Conservation (phyloP, 1,140 invertebrate genomes). For the Delia radicum region DNA sequence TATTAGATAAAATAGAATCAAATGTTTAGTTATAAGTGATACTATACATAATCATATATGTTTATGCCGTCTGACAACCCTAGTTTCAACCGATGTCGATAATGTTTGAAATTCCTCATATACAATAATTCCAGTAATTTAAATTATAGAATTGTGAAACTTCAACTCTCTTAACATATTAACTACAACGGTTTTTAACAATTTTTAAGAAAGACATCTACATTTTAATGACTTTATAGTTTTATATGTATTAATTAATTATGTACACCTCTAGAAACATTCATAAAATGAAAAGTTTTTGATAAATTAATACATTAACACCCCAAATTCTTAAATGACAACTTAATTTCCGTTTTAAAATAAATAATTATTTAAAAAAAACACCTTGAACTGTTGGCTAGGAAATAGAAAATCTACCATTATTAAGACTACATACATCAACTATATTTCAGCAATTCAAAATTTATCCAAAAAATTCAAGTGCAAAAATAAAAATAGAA, state of each 20-base stretch:
- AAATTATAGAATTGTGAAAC: too few relatives aligned
- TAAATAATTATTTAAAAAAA: slow-evolving; percentile 16
- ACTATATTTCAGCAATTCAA: background rate
- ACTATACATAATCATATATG: too few relatives aligned
- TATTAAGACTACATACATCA: too few relatives aligned
- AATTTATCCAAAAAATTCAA: background rate
- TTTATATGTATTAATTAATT: background rate
- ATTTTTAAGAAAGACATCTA: background rate
- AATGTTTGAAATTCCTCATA: too few relatives aligned
- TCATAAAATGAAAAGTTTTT: background rate
- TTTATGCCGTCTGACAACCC: too few relatives aligned
- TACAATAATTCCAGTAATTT: too few relatives aligned
- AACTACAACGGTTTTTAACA: background rate
- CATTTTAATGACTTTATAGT: background rate
- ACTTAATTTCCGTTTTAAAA: slow-evolving; percentile 23
- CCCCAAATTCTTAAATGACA: slow-evolving; percentile 19
- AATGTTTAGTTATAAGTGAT: too few relatives aligned
- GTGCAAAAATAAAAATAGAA: slow-evolving; percentile 3
- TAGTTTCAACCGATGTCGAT: too few relatives aligned
- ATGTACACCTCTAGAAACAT: background rate
- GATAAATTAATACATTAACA: slow-evolving; percentile 22
- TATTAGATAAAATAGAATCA: too few relatives aligned
- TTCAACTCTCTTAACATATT: too few relatives aligned
- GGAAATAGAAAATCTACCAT: background rate
- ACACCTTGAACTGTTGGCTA: background rate